Evolutionary conservation across 1,140 invertebrate genomes (phyloP).

Genomic region (Pantala flavescens): DNA sequence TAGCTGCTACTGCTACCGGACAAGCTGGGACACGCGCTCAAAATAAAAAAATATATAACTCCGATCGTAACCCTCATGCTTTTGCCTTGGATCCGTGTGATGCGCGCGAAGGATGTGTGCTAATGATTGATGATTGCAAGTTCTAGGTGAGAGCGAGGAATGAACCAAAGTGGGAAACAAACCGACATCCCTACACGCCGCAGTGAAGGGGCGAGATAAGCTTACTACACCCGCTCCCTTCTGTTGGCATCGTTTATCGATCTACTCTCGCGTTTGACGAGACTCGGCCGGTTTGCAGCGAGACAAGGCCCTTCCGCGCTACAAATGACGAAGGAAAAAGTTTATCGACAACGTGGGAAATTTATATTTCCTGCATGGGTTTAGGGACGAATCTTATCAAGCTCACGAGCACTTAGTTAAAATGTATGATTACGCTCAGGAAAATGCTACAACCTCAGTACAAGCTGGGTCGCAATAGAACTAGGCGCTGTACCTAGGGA

Average conservation of each 20-base stretch:
- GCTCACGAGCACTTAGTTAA: too few relatives aligned
- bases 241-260: neutral
- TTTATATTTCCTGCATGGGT: too few relatives aligned
- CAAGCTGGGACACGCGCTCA: neutral
- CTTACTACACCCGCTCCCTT: neutral
- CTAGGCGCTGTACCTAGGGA: too few relatives aligned
- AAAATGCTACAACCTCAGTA: too few relatives aligned
- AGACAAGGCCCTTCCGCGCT: too few relatives aligned
- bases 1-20: constrained; percentile 8
- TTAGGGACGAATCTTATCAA: too few relatives aligned
- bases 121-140: neutral
- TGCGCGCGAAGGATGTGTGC: neutral
- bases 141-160: too few relatives aligned
- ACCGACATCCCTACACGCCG: neutral
- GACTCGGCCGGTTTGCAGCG: neutral
- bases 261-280: neutral
- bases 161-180: neutral
- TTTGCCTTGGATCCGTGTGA: neutral
- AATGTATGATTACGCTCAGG: too few relatives aligned
- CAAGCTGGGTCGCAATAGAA: too few relatives aligned
- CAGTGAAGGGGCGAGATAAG: neutral
- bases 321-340: too few relatives aligned
- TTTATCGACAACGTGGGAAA: too few relatives aligned
- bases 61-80: neutral
- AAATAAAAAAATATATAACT: neutral